phyloP scores from a whole-genome alignment of 2,888 invertebrate species.

The Anoplius nigerrimus region DNA sequence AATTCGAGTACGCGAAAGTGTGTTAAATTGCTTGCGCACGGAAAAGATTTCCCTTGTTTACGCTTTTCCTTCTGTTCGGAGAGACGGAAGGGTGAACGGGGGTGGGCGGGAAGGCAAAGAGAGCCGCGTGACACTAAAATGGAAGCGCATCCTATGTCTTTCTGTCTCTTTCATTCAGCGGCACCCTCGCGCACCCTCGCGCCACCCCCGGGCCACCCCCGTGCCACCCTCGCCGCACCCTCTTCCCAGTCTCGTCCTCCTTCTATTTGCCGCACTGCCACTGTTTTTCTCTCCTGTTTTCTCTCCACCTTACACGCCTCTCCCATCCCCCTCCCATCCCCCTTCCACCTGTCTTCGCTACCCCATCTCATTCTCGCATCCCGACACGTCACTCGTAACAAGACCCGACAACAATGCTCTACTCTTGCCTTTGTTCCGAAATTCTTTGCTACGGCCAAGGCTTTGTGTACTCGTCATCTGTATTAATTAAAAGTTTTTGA shows the following conservation, averaged over 20 bases:
- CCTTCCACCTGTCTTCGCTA: slow-evolving; percentile 28
- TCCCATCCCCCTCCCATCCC: background rate
- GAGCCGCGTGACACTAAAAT: slow-evolving; percentile 48
- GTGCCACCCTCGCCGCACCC: slow-evolving; percentile 30
- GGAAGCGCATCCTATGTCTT: slow-evolving; percentile 28
- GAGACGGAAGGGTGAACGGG: slow-evolving; percentile 18
- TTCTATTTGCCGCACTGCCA: slow-evolving; percentile 29
- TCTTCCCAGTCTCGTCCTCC: slow-evolving; percentile 32
- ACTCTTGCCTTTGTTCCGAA: slow-evolving; percentile 62
- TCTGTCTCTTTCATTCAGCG: background rate
- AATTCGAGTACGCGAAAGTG: slow-evolving; percentile 13
- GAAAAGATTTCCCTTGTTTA: slow-evolving; percentile 45
- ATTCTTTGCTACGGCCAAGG: slow-evolving; percentile 57
- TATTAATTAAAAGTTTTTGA: slow-evolving; percentile 70
- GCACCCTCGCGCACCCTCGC: too few species aligned
- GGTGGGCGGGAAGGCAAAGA: slow-evolving; percentile 19
- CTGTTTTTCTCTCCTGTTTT: slow-evolving; percentile 23
- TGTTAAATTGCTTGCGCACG: slow-evolving; percentile 38
- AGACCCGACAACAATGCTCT: slow-evolving; percentile 68
- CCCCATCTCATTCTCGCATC: slow-evolving; percentile 42
- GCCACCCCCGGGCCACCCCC: slow-evolving; percentile 21
- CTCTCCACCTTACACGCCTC: slow-evolving; percentile 8
- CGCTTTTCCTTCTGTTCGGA: slow-evolving; percentile 37
- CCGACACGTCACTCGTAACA: slow-evolving; percentile 65
- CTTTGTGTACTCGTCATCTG: slow-evolving; percentile 62